Percentiles rank a stretch among this genome's conserved stretches.
Evolutionary conservation across 2,797 vertebrate species (phyloP).

Genomic region (Acridotheres tristis): DNA sequence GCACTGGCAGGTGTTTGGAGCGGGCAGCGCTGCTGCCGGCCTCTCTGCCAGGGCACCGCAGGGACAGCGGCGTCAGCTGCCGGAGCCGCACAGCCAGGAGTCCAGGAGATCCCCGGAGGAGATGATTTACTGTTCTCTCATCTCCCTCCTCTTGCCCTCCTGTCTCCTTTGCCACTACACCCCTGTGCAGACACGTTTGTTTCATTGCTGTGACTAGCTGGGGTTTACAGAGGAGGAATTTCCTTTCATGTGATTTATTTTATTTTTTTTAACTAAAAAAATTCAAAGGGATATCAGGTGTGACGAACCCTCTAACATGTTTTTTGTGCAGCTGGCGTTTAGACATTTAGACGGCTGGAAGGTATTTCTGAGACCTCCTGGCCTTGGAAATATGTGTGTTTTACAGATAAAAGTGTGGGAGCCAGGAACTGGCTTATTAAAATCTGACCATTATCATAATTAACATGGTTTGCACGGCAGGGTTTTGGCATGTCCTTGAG

Average conservation of each 20-base stretch:
- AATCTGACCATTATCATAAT: slow-evolving; percentile 12
- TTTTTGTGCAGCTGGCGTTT: background rate
- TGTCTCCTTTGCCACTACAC: background rate
- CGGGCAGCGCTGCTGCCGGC: background rate
- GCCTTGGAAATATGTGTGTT: background rate
- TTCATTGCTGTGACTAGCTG: background rate
- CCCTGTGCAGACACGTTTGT: background rate
- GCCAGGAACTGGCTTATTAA: slow-evolving; percentile 20
- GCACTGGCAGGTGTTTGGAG: background rate
- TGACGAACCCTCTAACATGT: background rate
- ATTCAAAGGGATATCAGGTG: background rate
- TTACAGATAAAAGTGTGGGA: background rate
- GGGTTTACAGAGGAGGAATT: background rate
- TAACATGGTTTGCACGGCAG: background rate
- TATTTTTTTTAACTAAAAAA: background rate
- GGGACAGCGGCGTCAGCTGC: background rate
- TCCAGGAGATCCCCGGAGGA: background rate
- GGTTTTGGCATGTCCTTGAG: background rate
- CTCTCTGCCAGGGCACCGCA: background rate
- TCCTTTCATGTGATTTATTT: background rate
- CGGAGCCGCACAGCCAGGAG: background rate
- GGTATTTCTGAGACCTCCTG: background rate
- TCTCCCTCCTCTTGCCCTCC: background rate
- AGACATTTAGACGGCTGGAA: background rate
- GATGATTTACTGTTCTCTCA: background rate